These are phyloP conservation scores for Drosophila repleta DNA, from an alignment of 1,140 invertebrate species.

Conservation along the genomic window DNA sequence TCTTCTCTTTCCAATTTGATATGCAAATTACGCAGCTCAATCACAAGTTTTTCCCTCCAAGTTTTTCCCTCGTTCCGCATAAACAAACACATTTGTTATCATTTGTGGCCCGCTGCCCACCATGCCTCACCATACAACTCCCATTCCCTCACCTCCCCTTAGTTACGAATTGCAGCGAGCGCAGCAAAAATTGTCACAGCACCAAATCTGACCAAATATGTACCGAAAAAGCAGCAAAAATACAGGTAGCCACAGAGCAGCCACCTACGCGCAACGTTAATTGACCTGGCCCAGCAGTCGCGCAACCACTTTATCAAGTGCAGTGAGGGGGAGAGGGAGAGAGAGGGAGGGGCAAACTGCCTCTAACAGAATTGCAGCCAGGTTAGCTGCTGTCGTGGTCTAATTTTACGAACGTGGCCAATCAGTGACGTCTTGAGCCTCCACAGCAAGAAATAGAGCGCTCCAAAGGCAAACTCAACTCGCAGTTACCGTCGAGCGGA, in stretches of 20 bases:
- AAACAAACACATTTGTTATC: constrained; percentile 46
- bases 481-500: neutral
- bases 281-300: constrained; percentile 55
- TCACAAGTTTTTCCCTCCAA: neutral
- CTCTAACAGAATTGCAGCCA: constrained; percentile 13
- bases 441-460: constrained; percentile 29
- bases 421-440: constrained; percentile 49
- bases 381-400: constrained; percentile 52
- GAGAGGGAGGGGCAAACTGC: neutral
- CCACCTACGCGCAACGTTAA: constrained; percentile 65
- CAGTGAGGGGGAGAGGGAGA: neutral
- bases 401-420: constrained; percentile 79
- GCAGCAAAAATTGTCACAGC: constrained; percentile 35
- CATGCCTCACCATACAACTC: neutral
- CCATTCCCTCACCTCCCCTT: neutral
- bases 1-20: neutral
- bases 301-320: constrained; percentile 56
- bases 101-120: constrained; percentile 26
- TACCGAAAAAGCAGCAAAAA: constrained; percentile 6
- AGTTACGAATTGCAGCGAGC: constrained; percentile 27
- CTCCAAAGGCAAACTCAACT: neutral
- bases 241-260: constrained; percentile 34
- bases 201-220: constrained; percentile 21
- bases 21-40: constrained; percentile 20
- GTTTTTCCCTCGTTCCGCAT: constrained; percentile 4